Percentiles rank a stretch among this genome's conserved stretches.
These are phyloP conservation scores for Ganaspis brasiliensis DNA, from an alignment of 2,888 invertebrate species.

Conservation along the genomic window DNA sequence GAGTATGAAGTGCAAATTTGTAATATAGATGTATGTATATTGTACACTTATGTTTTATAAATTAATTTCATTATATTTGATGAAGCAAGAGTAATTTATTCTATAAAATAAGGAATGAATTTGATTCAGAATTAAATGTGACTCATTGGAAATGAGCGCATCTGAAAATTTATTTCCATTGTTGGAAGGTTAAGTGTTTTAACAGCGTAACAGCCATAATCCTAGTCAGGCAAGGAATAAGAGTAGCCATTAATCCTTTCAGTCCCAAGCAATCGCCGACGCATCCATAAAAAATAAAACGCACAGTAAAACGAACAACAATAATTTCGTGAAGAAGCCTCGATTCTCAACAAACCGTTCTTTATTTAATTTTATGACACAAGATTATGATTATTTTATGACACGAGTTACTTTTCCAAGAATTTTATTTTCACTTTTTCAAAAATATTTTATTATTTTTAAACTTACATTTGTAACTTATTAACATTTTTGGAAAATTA, in stretches of 20 bases:
- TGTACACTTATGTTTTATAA: no score
- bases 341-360: conserved; percentile 14
- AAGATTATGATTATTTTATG: conserved; percentile 14
- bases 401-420: not conserved
- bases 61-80: not conserved
- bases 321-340: conserved; percentile 10
- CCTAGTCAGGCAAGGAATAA: conserved; percentile 27
- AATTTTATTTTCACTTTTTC: not conserved
- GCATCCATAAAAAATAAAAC: conserved; percentile 30
- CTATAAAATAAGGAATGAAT: not conserved
- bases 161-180: conserved; percentile 8
- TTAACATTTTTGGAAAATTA: no score
- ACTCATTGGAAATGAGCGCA: conserved; percentile 10
- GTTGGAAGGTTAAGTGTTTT: conserved; percentile 24
- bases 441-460: not conserved
- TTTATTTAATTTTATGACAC: conserved; percentile 29
- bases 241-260: conserved; percentile 30
- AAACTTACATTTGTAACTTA: not conserved
- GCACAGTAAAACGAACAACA: conserved; percentile 20
- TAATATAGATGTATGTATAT: no score
- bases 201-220: conserved; percentile 22
- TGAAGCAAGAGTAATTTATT: not conserved
- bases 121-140: not conserved
- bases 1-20: no score
- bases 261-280: conserved; percentile 26